Evolutionary conservation across 2,888 invertebrate species (phyloP), one percentile per base, ranked within the genome.

Genomic region (Scrobipalpa atriplicella): DNA sequence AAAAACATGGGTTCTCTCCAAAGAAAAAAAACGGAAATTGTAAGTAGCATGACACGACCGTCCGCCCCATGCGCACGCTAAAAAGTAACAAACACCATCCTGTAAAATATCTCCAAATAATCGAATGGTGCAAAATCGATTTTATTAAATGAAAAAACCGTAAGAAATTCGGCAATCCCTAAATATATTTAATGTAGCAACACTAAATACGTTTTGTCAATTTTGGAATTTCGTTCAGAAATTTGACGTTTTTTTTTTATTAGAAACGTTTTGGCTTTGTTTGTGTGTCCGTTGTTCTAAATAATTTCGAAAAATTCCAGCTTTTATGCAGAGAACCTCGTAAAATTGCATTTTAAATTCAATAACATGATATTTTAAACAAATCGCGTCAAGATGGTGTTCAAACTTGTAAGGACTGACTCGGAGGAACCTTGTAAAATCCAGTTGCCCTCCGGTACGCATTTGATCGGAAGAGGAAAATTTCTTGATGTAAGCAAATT

Each of bases 391-490:
- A 78, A 71, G 76, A 89, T 90, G 89, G 81, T 80, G 51, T 86
- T 87, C 68, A 90, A 88, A 79, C 75, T 92, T 67, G 78, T 90
- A 38, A 81, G 86, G 54, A 76, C 81, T 6, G 91, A 89, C 72
- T 69, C 75, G 7, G 74, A 69, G 29, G 79, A 83, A n/a, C 75
- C 83, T 13, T 75, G 69, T 41, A 89, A 90, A 82, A 81, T 89
- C 66, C 68, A 74, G 66, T 71, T 90, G 54, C 67, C 77, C 5
- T 61, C 74, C 3, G 90, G 91, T 18, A 82, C 76, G 67, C 85
- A 89, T 77, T 68, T 82, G 19, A 80, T 92, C 52, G 92, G 92
- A 51, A 81, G 92, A 77, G 86, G 86, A n/a, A 82, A 82, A 66
- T 77, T 90, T 60, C 77, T 89, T 52, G 79, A 85, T 66, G 91